Conservation (phyloP, 2,888 invertebrate species). For the Arrhopalites spinosus region DNA sequence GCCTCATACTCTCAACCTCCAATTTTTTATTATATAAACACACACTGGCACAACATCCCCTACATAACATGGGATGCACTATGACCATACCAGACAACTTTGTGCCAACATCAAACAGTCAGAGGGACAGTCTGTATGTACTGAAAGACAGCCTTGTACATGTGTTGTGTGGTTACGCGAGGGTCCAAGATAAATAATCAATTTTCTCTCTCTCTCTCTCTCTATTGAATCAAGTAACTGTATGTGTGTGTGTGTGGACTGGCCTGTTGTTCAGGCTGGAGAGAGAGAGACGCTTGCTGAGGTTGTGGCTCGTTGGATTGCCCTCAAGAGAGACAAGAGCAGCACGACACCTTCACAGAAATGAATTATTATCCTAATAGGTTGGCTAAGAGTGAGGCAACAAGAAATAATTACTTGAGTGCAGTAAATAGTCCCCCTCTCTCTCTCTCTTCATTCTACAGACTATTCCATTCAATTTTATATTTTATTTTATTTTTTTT, state of each 20-base stretch:
- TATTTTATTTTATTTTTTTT: slow-evolving; percentile 6
- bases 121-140: too few relatives aligned
- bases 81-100: too few relatives aligned
- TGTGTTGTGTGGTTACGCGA: slow-evolving; percentile 16
- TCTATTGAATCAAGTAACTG: slow-evolving; percentile 21
- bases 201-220: slow-evolving; percentile 36
- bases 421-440: slow-evolving; percentile 11
- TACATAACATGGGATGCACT: too few relatives aligned
- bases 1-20: too few relatives aligned
- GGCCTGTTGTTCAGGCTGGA: neutral
- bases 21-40: too few relatives aligned
- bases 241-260: slow-evolving; percentile 2
- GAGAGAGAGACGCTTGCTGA: slow-evolving; percentile 19
- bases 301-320: slow-evolving; percentile 27
- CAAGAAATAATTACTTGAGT: slow-evolving; percentile 45
- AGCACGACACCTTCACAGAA: slow-evolving; percentile 48
- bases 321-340: slow-evolving; percentile 43
- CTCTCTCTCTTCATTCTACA: slow-evolving; percentile 1
- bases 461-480: neutral
- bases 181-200: slow-evolving; percentile 44
- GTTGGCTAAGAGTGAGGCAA: slow-evolving; percentile 11
- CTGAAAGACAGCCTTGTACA: neutral
- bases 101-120: too few relatives aligned
- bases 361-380: slow-evolving; percentile 50
- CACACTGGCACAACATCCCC: too few relatives aligned